These are phyloP conservation scores for Coptodon rendalli DNA, from an alignment of 2,113 vertebrate species.

Conservation along the genomic window DNA sequence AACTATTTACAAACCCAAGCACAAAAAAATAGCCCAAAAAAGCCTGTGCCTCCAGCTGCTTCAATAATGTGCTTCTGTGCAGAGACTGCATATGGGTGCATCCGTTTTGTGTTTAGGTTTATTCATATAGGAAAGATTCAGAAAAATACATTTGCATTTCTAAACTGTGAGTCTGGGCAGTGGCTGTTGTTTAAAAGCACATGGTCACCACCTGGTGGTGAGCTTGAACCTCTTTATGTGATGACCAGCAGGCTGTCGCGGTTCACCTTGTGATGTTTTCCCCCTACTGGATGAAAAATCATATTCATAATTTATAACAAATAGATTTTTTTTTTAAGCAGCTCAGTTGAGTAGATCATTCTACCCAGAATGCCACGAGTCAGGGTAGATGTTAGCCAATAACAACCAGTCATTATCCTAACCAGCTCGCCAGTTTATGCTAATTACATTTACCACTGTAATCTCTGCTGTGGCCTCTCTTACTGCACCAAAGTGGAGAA, in stretches of 20 bases:
- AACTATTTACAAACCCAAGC: neutral
- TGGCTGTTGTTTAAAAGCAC: neutral
- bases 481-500: neutral
- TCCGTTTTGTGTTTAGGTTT: neutral
- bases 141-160: neutral
- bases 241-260: neutral
- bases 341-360: neutral
- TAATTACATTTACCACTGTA: neutral
- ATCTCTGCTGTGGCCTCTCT: neutral
- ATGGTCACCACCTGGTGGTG: conserved; percentile 46
- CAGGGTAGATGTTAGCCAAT: neutral
- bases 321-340: neutral
- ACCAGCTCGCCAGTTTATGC: neutral
- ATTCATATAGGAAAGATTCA: neutral
- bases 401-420: neutral
- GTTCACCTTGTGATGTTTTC: neutral
- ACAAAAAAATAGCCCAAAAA: neutral
- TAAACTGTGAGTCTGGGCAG: neutral
- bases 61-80: neutral
- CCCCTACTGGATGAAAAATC: neutral
- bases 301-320: neutral
- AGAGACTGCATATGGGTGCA: neutral
- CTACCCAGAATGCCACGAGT: neutral
- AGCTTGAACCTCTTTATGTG: neutral
- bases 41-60: neutral